A percentile compares a stretch with the other conserved stretches of the same genome.
phyloP scores from a whole-genome alignment of 2,113 vertebrate genomes.

The Mustela lutreola region DNA sequence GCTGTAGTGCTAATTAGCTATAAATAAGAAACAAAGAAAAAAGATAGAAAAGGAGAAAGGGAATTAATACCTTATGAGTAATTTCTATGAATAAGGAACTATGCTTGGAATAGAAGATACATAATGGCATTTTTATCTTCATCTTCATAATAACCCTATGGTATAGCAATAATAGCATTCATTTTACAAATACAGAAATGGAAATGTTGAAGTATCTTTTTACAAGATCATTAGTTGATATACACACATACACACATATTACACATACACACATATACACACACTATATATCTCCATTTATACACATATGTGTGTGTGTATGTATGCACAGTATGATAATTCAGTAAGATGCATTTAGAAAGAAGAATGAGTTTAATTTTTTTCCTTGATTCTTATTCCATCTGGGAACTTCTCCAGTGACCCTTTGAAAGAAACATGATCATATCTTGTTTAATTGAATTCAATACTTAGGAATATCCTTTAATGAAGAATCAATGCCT shows the following conservation, averaged over 20 bases:
- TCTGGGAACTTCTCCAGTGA: not conserved
- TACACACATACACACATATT: not conserved
- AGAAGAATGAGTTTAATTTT: not conserved
- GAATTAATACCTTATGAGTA: not conserved
- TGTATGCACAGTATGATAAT: not conserved
- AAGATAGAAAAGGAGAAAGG: not conserved
- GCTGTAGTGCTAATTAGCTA: not conserved
- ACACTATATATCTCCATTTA: not conserved
- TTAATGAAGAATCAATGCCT: not conserved
- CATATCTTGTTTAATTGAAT: not conserved
- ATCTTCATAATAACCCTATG: not conserved
- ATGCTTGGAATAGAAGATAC: not conserved
- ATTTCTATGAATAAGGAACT: not conserved
- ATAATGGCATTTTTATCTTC: not conserved
- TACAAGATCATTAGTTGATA: not conserved
- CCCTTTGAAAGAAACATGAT: not conserved
- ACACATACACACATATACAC: not conserved
- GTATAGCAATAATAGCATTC: not conserved
- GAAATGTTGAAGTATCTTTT: conserved; percentile 1
- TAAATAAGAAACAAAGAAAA: not conserved
- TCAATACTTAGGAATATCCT: not conserved
- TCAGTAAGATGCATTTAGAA: not conserved
- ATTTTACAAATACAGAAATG: not conserved
- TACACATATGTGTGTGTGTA: not conserved
- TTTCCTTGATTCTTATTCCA: not conserved